Base-by-base conservation (phyloP, 2,888 invertebrate species). In the Scotopteryx bipunctaria region DNA sequence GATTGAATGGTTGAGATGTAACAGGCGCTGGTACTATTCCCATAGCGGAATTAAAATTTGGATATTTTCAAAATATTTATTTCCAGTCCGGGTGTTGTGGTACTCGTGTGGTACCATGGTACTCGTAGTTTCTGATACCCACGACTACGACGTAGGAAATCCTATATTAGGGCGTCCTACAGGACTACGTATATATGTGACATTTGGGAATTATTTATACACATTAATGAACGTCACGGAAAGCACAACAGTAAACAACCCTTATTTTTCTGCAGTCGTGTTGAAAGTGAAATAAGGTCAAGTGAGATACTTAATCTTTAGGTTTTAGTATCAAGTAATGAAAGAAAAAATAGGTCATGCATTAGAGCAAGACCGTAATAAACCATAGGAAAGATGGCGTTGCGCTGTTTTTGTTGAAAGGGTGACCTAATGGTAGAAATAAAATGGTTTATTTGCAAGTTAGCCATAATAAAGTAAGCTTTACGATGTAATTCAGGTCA, bases 401-500 rank as follows among this genome's bases (percentile, higher is more conserved):
- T 58, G 50, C 61, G 56, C 56, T 67, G 64, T 66, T 67, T 38
- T 51, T 44, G 48, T 57, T 67, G 64, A 69, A 64, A 70, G 68
- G 64, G 57, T 63, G 64, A 64, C 61, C 67, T 56, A 61, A 50
- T 57, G 46, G 46, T 32, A 37, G 54, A 58, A 64, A 66, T 65
- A 59, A 54, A 60, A 59, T 56, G 51, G 55, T 62, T 55, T 52
- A 57, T 67, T 62, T 57, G 52, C 55, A 59, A 58, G 50, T 47
- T 36, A 64, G 53, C 41, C 31, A 51, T 46, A 44, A 37, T 61
- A 57, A 50, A 55, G 48, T 41, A 42, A 19, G 29, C 29, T 47
- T 52, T 43, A 55, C 46, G 38, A 41, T 42, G 16, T 19, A 38
- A 25, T 47, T 46, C 25, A 38, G 23, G 21, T 37, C 36, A 42